Evolutionary conservation across 2,888 invertebrate genomes (phyloP), one percentile per base, ranked within the genome.

Genomic region (Ophion obscuratus): DNA sequence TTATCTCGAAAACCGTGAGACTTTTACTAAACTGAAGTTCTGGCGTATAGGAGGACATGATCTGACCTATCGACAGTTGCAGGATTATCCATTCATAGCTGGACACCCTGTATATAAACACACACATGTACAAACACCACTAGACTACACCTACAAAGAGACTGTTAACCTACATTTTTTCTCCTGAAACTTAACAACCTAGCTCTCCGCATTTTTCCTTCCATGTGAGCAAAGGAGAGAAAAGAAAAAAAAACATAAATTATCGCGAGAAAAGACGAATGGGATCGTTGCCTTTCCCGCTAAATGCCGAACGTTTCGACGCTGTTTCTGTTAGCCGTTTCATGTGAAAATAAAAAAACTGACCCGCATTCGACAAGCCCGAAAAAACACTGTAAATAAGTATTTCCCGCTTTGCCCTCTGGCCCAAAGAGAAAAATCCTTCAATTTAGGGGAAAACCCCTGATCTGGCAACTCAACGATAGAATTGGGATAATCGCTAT

Each of bases 141-240:
- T 4, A 31, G 31, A 31, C 4, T 31, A 31, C 4, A 31, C 31
- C 31, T 4, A 31, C 31, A 4, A 31, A 31, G 31, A 27, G 53
- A 70, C 31, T 53, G 70, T 70, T 53, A 53, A 70, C 31, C 70
- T 31, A 70, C 53, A 70, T 53, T 70, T 53, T 70, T 53, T 53
- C 40, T 53, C n/a, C 27, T 53, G 53, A 70, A 24, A 27, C 47
- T 70, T 17, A 70, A 68, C 20, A 17, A 64, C 64, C 27, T 9
- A 10, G 67, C 24, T 36, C 11, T 68, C 24, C 7, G 68, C 44
- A 24, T 36, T 14, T 24, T 68, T 24, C 11, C 14, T 68, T 6
- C 40, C 40, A 40, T 9, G 0, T 40, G 5, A 53, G 53, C 14
- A 53, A 53, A 53, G 17, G 14, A 17, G 53, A 53, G 17, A 53